phyloP scores from a whole-genome alignment of 1,140 invertebrate species.

The Aphaenogaster rudis region DNA sequence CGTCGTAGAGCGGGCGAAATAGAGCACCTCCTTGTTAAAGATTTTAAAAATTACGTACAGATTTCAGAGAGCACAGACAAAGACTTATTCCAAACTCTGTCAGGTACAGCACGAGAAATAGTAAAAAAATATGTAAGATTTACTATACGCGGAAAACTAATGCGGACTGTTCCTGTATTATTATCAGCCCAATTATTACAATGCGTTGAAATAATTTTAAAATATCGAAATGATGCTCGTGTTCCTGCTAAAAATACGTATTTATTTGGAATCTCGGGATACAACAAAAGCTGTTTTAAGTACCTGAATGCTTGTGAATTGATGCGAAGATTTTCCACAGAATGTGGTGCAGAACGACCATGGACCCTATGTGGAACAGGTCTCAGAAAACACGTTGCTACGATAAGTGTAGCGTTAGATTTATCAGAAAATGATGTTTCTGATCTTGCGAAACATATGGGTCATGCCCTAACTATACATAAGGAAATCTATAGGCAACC shows the following conservation, averaged over 20 bases:
- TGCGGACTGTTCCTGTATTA: constrained; percentile 21
- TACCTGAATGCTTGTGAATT: constrained; percentile 21
- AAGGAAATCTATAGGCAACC: constrained; percentile 25
- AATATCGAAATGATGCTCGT: not conserved
- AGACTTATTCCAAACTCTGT: constrained; percentile 1
- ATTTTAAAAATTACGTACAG: not conserved
- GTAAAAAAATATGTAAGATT: constrained; percentile 5
- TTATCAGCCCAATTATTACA: constrained; percentile 6
- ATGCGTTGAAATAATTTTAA: constrained; percentile 14
- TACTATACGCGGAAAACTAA: constrained; percentile 12
- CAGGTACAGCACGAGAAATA: not conserved
- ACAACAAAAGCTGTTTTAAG: not conserved
- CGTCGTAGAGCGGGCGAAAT: constrained; percentile 15
- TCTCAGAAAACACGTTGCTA: constrained; percentile 19
- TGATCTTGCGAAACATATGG: constrained; percentile 19
- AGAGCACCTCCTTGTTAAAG: constrained; percentile 12
- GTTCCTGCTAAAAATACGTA: not conserved
- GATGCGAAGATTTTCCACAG: not conserved
- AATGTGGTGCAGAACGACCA: constrained; percentile 12
- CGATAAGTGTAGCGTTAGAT: constrained; percentile 17
- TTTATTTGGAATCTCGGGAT: constrained; percentile 23
- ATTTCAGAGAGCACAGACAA: constrained; percentile 6
- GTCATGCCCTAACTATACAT: constrained; percentile 2
- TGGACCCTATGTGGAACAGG: not conserved
- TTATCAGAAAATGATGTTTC: constrained; percentile 23